A percentile compares a stretch with the other conserved stretches of the same genome.
Conservation (phyloP, 2,888 invertebrate genomes). For the Mellilla xanthometata region DNA sequence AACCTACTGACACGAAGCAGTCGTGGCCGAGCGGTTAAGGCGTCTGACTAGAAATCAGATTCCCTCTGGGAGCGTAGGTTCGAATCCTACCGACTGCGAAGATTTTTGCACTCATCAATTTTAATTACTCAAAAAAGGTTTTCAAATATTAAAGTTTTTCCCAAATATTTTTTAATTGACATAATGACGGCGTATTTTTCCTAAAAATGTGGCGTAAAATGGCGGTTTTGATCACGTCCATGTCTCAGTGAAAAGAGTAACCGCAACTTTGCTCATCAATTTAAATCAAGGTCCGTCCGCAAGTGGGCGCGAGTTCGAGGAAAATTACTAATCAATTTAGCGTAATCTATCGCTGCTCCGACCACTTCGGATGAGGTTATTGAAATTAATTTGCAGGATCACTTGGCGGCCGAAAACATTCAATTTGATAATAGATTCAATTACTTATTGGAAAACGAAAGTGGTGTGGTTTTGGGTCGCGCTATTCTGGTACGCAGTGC, state of each 20-base stretch:
- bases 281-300: conserved; percentile 42
- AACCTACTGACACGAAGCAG: conserved; percentile 68
- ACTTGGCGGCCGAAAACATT: conserved; percentile 21
- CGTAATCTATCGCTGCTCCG: conserved; percentile 32
- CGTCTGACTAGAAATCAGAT: conserved; percentile 94
- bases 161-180: conserved; percentile 11
- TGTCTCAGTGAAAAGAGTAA: conserved; percentile 28
- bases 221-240: conserved; percentile 26
- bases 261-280: conserved; percentile 48
- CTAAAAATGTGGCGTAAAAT: conserved; percentile 6
- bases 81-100: conserved; percentile 93
- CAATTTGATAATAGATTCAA: conserved; percentile 9
- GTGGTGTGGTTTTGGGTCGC: neutral
- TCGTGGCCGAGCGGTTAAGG: conserved; percentile 94
- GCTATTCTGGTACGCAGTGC: neutral
- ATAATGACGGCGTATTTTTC: conserved; percentile 15
- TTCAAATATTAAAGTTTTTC: neutral
- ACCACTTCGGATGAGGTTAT: conserved; percentile 22
- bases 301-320: conserved; percentile 27
- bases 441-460: conserved; percentile 4
- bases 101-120: conserved; percentile 29
- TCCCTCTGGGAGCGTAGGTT: conserved; percentile 95
- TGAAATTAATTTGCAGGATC: conserved; percentile 28
- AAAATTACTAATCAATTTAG: conserved; percentile 35
- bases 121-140: conserved; percentile 6